These are phyloP conservation scores for Pachypanchax playfairii DNA, from an alignment of 2,113 vertebrate species.

Conservation along the genomic window DNA sequence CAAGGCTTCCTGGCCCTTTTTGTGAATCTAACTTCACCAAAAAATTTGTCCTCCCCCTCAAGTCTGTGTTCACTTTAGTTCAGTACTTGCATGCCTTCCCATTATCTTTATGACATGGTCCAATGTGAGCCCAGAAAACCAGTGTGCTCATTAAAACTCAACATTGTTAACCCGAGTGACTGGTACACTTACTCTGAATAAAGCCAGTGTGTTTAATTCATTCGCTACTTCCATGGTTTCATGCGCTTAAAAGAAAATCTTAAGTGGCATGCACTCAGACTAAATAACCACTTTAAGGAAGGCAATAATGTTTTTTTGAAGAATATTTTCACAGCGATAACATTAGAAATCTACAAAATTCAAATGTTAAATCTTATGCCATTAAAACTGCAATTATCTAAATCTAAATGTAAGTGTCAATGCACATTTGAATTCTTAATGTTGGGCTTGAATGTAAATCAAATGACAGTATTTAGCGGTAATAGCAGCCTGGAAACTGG, in stretches of 20 bases:
- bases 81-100: constrained; percentile 61
- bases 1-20: constrained; percentile 30
- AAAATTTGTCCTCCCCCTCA: constrained; percentile 41
- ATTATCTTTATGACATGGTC: constrained; percentile 70
- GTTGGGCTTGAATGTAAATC: background rate
- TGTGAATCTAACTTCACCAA: constrained; percentile 43
- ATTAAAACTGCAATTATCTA: no score
- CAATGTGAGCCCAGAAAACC: constrained; percentile 34
- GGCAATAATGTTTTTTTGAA: background rate
- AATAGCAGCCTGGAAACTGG: no score
- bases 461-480: background rate
- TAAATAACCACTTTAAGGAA: background rate
- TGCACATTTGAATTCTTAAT: background rate
- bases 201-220: constrained; percentile 44
- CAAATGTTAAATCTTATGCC: background rate
- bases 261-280: constrained; percentile 5
- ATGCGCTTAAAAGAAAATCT: constrained; percentile 10
- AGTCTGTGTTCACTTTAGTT: constrained; percentile 57
- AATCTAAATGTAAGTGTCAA: background rate
- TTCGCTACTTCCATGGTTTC: constrained; percentile 18
- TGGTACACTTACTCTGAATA: constrained; percentile 45
- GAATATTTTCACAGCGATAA: background rate
- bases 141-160: constrained; percentile 73
- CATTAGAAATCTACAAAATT: background rate
- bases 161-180: constrained; percentile 52